These are phyloP conservation scores for Pomacea maculata DNA, from an alignment of 1,140 invertebrate genomes.

Conservation along the genomic window DNA sequence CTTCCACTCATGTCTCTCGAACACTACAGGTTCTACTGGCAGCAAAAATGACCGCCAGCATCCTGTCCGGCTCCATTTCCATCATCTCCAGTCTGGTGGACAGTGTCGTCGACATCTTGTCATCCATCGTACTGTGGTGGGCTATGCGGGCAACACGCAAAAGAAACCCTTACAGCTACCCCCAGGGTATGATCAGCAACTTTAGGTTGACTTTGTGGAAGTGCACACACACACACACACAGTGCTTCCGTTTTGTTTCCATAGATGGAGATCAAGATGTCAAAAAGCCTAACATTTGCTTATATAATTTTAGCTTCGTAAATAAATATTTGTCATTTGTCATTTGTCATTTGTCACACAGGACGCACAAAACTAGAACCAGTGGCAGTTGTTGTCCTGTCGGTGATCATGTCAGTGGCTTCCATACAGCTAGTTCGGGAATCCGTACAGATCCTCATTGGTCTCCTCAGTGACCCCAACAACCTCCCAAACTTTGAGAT, in stretches of 20 bases:
- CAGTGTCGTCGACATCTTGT: constrained; percentile 65
- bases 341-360: constrained; percentile 20
- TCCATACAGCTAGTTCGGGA: constrained; percentile 65
- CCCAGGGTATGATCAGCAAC: constrained; percentile 51
- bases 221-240: not conserved
- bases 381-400: constrained; percentile 63
- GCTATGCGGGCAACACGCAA: constrained; percentile 63
- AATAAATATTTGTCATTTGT: not conserved
- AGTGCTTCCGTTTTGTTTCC: constrained; percentile 2
- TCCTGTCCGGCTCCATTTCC: constrained; percentile 66
- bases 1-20: no score
- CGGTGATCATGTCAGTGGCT: constrained; percentile 67
- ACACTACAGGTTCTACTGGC: constrained; percentile 55
- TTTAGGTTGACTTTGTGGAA: not conserved
- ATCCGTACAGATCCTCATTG: constrained; percentile 57
- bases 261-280: not conserved
- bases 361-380: constrained; percentile 66
- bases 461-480: constrained; percentile 19
- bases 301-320: not conserved
- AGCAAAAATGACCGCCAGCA: constrained; percentile 63
- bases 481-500: constrained; percentile 42
- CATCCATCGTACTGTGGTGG: constrained; percentile 66
- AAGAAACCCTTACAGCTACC: constrained; percentile 66
- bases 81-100: constrained; percentile 68
- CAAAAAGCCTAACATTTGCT: not conserved